These are phyloP conservation scores for Halictus quadricinctus DNA, from an alignment of 2,888 invertebrate genomes.

Conservation along the genomic window DNA sequence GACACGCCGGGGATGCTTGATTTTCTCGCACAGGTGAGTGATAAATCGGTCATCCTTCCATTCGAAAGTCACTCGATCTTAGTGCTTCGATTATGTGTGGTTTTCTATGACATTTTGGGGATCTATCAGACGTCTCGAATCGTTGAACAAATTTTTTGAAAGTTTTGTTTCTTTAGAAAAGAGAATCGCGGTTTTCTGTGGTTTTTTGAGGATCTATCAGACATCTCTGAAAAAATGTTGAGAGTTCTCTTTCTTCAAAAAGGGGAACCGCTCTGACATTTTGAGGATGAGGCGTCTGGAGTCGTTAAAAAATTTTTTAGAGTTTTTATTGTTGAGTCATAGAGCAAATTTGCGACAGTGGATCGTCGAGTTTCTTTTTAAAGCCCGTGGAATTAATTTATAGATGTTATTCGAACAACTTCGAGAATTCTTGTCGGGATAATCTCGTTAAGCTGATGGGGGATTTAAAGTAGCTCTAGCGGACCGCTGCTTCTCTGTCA, in stretches of 20 bases:
- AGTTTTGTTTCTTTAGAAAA: not conserved
- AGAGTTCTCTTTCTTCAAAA: no score
- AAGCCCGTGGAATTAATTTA: not conserved
- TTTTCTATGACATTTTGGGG: not conserved
- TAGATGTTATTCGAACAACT: not conserved
- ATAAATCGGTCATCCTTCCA: no score
- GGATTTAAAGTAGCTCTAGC: not conserved
- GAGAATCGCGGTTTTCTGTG: not conserved
- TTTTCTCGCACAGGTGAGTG: constrained; percentile 43
- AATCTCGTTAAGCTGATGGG: not conserved
- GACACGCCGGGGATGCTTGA: constrained; percentile 25
- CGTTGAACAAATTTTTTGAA: not conserved
- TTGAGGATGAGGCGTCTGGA: no score
- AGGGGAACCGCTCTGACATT: no score
- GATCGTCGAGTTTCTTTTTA: not conserved
- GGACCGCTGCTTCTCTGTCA: not conserved
- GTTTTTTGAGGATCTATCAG: not conserved
- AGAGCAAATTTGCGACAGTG: not conserved
- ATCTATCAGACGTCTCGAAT: not conserved
- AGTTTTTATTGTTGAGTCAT: not conserved
- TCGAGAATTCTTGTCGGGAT: not conserved
- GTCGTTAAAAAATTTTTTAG: no score
- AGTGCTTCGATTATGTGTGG: not conserved
- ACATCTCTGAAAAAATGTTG: not conserved
- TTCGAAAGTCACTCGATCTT: not conserved